Base-by-base conservation (phyloP, 2,113 vertebrate genomes). In the Urocolius indicus region DNA sequence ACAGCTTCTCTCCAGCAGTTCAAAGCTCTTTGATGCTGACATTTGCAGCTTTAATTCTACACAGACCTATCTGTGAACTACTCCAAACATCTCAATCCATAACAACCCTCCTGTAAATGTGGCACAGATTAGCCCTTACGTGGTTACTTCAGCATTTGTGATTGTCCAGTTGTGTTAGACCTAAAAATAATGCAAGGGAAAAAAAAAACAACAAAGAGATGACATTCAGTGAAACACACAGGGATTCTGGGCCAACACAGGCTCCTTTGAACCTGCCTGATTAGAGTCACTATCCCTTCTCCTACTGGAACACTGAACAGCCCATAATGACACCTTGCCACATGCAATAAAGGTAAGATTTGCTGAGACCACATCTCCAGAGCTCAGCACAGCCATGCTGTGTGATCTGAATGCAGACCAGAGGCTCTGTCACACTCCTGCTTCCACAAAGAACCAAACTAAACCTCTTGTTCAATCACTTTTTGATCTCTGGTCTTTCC, bases 11-110 rank as follows among this genome's bases (percentile, higher is more conserved):
- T 54, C 59, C 72, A 88, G 79, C 72, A 81, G 63, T 89, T 92
- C 95, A 95, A 87, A 96, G 78, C 87, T n/a, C 87, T 93, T 93
- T 93, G 72, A 87, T 94, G 93, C 72, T 91, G 84, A 91, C 63
- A 85, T 32, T 7, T 1, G 81, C 34, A 93, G 83, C 54, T 91
- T 94, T 55, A 79, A 66, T 85, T 85, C 91, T 73, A 84, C 21
- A 55, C 0, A 86, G 79, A 85, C 22, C 19, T 43, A 85, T 36
- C 71, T 80, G 89, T 93, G 75, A 90, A 94, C 80, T 67, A 26
- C 68, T 72, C 68, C 34, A 34, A 76, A 77, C 67, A 63, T 43
- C 55, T 92, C 41, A 76, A 11, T 85, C 75, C 85, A 87, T 74
- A 85, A 90, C n/a, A 91, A 10, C 24, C 2, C 23, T 73, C 32